These are phyloP conservation scores for Bombus haemorrhoidalis DNA, from an alignment of 1,140 invertebrate species.

Conservation along the genomic window DNA sequence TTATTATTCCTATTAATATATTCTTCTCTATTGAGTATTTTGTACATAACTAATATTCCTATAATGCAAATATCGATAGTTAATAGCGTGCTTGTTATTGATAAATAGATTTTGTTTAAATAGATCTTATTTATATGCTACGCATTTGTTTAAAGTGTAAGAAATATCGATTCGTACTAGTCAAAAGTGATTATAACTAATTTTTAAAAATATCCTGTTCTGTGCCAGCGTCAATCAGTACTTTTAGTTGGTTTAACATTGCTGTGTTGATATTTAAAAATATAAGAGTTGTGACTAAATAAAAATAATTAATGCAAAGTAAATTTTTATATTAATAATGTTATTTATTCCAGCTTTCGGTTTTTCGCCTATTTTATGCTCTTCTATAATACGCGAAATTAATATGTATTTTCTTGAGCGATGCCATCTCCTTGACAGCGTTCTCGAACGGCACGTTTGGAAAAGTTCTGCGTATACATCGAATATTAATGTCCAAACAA, in stretches of 20 bases:
- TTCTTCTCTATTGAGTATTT: neutral
- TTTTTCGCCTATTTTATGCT: neutral
- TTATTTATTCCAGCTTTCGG: neutral
- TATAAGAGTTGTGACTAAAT: neutral
- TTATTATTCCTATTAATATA: neutral
- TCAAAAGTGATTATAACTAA: too few species aligned
- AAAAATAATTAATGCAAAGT: neutral
- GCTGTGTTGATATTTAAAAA: neutral
- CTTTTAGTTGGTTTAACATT: neutral
- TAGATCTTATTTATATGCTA: neutral
- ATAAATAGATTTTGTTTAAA: too few species aligned
- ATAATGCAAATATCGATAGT: too few species aligned
- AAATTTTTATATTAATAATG: too few species aligned
- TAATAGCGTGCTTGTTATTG: too few species aligned
- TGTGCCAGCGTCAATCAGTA: neutral
- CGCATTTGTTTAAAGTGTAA: neutral
- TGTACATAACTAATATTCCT: too few species aligned
- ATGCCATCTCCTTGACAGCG: neutral
- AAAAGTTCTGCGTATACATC: constrained; percentile 12
- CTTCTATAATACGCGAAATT: neutral
- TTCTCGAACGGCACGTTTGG: neutral
- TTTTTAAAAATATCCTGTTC: too few species aligned
- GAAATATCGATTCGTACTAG: neutral
- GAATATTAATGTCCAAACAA: constrained; percentile 33
- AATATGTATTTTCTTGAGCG: constrained; percentile 18